Base-by-base conservation (phyloP, 2,113 vertebrate species). In the Mohoua ochrocephala region DNA sequence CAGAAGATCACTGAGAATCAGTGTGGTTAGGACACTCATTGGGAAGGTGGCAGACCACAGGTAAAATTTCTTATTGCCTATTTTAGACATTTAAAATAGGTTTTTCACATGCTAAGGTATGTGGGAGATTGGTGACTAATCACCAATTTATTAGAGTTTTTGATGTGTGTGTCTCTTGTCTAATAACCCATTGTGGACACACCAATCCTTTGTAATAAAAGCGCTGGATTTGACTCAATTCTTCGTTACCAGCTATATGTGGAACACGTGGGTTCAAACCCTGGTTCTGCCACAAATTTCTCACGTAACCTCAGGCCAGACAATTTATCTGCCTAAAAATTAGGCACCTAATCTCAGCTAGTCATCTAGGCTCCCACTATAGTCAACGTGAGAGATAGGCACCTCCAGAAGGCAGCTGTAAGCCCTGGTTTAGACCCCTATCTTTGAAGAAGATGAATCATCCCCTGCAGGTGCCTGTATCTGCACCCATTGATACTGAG, bases 371-470 rank as follows among this genome's bases (percentile, higher is more conserved):
- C 96, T 97, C 95, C 96, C 95, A 92, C 91, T 60, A 4, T 22
- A 97, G 95, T 95, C 89, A 93, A 17, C 3, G 47, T 50, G 47
- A 92, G 94, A 95, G 94, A 95, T 64, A 96, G 94, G 89, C 89
- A 93, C 80, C 76, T 95, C 89, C 80, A 97, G 73, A 60, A 93
- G 76, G 92, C 88, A 92, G 76, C 63, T 92, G 15, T 50, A 60
- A 82, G 16, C 45, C 83, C 80, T 39, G 0, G 15, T 92, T 91
- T 70, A 92, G 94, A 74, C 83, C 89, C 70, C 73, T 87, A 70
- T 93, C 93, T 96, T 80, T 91, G 96, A 96, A 92, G 85, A 94
- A 95, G 94, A 96, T 97, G 94, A 97, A 97, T 97, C 95, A 96
- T 56, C 52, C 88, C 95, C 91, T 92, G 80, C 76, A 96, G 92